Evolutionary conservation across 2,113 vertebrate species (phyloP), one percentile per base, ranked within the genome.

Genomic region (Paracanthobrama guichenoti): DNA sequence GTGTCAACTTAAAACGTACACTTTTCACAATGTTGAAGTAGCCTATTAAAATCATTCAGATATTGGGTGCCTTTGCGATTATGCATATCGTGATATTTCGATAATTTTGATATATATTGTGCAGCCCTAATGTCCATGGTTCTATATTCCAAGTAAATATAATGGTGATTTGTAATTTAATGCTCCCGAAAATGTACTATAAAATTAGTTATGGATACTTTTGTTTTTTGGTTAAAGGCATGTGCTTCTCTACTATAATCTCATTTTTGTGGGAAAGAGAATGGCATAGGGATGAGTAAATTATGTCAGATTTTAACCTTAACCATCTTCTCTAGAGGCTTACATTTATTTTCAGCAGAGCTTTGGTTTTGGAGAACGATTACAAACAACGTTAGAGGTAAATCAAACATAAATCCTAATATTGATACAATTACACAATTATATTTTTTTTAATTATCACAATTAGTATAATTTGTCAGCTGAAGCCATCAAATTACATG

Each of bases 341-440:
- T 44, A 2, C 0, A 60, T 16, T n/a, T 26, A 18, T 28, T 50
- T 28, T 50, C 24, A 18, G 42, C 64, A 74, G 39, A 62, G 22
- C 6, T 44, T 44, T 60, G 20, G 20, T 60, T 78, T 78, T 62
- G 35, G 57, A n/a, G 31, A 60, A 7, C 2, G 42, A 31, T 31
- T 31, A 31, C 26, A 66, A 24, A n/a, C 3, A 66, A 66, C 14
- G 2, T 5, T 74, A 50, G 22, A 16, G 12, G 46, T 74, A 22
- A 74, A 26, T 74, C 46, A 44, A 28, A 50, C 42, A 74, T n/a
- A n/a, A n/a, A n/a, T 22, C 44, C 46, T 74, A 48, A 50, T 74
- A 50, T 18, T 74, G 24, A 74, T 74, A 18, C 67, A 71, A 28
- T 50, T 74, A 48, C 6, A 0, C 20, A n/a, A n/a, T 11, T 71